Base-by-base conservation (phyloP, 2,888 invertebrate genomes). In the Sminthurinus aureus region DNA sequence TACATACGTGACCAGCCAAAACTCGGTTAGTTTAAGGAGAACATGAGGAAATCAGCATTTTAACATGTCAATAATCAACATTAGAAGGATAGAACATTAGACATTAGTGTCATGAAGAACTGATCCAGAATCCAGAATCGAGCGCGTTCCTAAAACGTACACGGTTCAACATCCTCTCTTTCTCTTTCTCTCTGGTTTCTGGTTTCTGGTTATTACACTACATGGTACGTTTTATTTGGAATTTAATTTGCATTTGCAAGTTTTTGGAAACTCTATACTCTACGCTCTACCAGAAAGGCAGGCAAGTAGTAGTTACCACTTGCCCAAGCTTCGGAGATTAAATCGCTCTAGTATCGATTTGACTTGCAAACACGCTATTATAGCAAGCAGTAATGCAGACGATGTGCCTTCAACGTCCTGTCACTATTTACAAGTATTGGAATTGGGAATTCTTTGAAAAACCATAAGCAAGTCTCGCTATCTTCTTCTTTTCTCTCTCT, bases 191-290 rank as follows among this genome's bases (percentile, higher is more conserved):
- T n/a, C 51, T 2, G 1, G 51, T 24, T 50, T 6, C 50, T 50
- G 15, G n/a, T n/a, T n/a, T n/a, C n/a, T 50, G 12, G 13, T 38
- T 15, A 18, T 3, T 24, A 12, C 26, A 76, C 24, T 24, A 76
- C 18, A 18, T 38, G 18, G 22, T 52, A n/a, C 79, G 67, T 79
- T 58, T 79, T 38, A 22, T 67, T 69, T 38, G 79, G 79, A 79
- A 79, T 79, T 79, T 79, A 66, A 79, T 79, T 79, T 79, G 50
- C 58, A 79, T 79, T 79, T 69, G 64, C 12, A 67, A 73, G n/a
- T 66, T 67, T 12, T 58, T 18, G 58, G 58, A 58, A 2, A 58
- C 15, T 58, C 18, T 9, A 11, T 2, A 2, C 4, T 58, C 58
- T 58, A 18, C 13, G 58, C 18, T 58, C 18, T 18, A 38, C 38